These are phyloP conservation scores for Scaptomyza hsui DNA, from an alignment of 1,140 invertebrate species.

Conservation along the genomic window DNA sequence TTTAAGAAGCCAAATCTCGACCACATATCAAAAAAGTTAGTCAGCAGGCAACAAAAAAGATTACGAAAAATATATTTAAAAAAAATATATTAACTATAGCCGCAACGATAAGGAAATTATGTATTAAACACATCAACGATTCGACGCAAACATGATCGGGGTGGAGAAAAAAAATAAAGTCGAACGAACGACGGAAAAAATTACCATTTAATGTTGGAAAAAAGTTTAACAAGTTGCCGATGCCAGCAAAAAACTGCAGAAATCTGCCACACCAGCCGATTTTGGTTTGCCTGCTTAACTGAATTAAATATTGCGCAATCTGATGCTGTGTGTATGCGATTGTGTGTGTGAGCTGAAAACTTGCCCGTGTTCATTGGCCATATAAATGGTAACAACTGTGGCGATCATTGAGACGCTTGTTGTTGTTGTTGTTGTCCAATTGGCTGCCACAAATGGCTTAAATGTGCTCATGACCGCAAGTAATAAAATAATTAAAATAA, in stretches of 20 bases:
- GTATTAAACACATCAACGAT: conserved; percentile 78
- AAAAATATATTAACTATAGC: conserved; percentile 50
- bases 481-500: conserved; percentile 81
- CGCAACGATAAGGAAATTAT: conserved; percentile 76
- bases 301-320: conserved; percentile 80
- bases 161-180: conserved; percentile 39
- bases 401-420: conserved; percentile 45
- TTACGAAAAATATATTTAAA: conserved; percentile 7
- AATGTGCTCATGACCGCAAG: conserved; percentile 81
- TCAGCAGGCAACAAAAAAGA: conserved; percentile 13
- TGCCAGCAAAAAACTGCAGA: conserved; percentile 44
- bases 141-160: conserved; percentile 57
- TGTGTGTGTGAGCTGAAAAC: conserved; percentile 41
- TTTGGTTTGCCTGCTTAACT: conserved; percentile 74
- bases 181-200: conserved; percentile 56
- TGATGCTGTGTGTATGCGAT: conserved; percentile 1
- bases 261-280: conserved; percentile 71
- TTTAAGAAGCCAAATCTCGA: conserved; percentile 73
- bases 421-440: conserved; percentile 61
- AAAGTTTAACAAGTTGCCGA: conserved; percentile 70
- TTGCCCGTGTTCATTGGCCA: conserved; percentile 75
- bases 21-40: conserved; percentile 61
- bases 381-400: conserved; percentile 78
- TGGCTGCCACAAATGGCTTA: conserved; percentile 76
- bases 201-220: conserved; percentile 69